Conservation (phyloP, 2,797 vertebrate species). For the Aulostomus chinensis region DNA sequence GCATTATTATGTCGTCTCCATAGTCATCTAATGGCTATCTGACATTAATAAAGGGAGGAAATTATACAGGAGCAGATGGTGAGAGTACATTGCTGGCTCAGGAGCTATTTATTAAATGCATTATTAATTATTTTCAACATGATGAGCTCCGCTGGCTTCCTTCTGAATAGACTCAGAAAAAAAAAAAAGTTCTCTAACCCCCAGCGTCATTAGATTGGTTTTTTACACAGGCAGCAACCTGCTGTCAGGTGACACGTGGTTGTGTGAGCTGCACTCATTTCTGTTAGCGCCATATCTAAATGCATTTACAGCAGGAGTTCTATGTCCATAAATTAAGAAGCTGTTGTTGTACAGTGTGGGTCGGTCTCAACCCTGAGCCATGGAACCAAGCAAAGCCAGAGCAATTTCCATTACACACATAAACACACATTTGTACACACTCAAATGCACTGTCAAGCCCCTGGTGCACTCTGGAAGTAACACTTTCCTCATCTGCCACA, state of each 20-base stretch:
- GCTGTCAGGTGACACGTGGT: too few relatives aligned
- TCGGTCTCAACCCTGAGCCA: slow-evolving; percentile 6
- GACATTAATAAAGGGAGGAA: slow-evolving; percentile 80
- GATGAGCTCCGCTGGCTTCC: slow-evolving; percentile 76
- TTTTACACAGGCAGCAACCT: slow-evolving; percentile 34
- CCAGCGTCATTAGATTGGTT: slow-evolving; percentile 50
- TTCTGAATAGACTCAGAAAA: slow-evolving; percentile 67
- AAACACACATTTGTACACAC: slow-evolving; percentile 7
- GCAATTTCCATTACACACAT: slow-evolving; percentile 8
- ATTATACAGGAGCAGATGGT: slow-evolving; percentile 82
- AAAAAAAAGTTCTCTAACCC: slow-evolving; percentile 59
- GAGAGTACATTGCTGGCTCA: slow-evolving; percentile 78
- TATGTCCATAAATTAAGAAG: slow-evolving; percentile 14
- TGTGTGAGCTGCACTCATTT: too few relatives aligned
- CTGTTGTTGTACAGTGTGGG: slow-evolving; percentile 6
- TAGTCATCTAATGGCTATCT: slow-evolving; percentile 79
- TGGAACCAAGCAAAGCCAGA: slow-evolving; percentile 8
- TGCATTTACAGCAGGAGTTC: slow-evolving; percentile 14
- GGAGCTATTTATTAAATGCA: slow-evolving; percentile 85
- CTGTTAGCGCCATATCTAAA: slow-evolving; percentile 25
- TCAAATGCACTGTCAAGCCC: slow-evolving; percentile 16
- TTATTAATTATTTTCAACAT: slow-evolving; percentile 86
- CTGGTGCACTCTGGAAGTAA: slow-evolving; percentile 56
- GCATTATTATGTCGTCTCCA: slow-evolving; percentile 81
- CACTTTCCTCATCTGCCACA: slow-evolving; percentile 61